Base-by-base conservation (phyloP, 2,797 vertebrate genomes). In the Myripristis murdjan region DNA sequence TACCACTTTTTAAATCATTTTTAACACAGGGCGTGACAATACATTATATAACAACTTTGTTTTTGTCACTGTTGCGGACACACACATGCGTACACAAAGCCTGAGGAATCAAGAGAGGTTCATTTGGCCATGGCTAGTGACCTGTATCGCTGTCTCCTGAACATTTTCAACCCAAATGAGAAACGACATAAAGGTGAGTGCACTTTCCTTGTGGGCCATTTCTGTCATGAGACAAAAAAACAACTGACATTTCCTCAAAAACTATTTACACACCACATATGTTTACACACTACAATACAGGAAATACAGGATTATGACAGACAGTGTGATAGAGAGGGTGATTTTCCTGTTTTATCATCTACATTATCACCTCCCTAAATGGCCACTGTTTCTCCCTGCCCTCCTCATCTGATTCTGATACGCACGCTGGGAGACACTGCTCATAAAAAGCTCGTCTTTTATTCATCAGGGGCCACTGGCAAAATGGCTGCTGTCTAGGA, bases 141-240 rank as follows among this genome's bases (percentile, higher is more conserved):
- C 79, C 84, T 79, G 75, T 78, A n/a, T n/a, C n/a, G 82, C 67
- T 44, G 14, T 61, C 6, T 33, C 47, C 39, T 24, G 23, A 41
- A 37, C 55, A 37, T 47, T 23, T 47, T 41, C 44, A 39, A 37
- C 26, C 56, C 39, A 55, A 89, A 93, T 91, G 28, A 58, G 77
- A 90, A 84, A 82, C 83, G 91, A 84, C 88, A 78, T 81, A 85
- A 91, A 93, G 89, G 87, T 92, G 87, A 90, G 24, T 60, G 82
- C 74, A 53, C 73, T 0, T 43, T 65, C 81, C 71, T 89, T 89
- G 74, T 86, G 78, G 87, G 82, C 81, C 87, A 80, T 90, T 86
- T 87, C 55, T 77, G 65, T 62, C 70, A 51, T 75, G 9, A 15
- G 31, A 71, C 20, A 33, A 57, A 69, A 74, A 67, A 67, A 69